Evolutionary conservation across 2,888 invertebrate species (phyloP).

Genomic region (Bembecia ichneumoniformis): DNA sequence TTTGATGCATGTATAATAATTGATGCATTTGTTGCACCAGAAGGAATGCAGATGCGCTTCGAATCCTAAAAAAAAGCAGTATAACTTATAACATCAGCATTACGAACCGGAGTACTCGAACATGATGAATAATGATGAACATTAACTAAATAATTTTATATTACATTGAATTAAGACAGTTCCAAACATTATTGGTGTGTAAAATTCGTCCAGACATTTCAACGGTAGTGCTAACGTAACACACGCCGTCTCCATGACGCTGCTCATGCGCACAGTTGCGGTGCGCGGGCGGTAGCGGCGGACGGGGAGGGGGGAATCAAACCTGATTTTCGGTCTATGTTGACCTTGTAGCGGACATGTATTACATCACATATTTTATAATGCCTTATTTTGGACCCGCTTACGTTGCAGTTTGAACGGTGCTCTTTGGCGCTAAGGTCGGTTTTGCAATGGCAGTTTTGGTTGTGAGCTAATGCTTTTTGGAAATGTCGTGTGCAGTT

Average conservation of each 20-base stretch:
- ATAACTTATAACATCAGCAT: no score
- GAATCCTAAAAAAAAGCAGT: no score
- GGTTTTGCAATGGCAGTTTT: slow-evolving; percentile 8
- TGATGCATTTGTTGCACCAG: no score
- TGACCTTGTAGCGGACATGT: slow-evolving; percentile 64
- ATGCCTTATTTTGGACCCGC: slow-evolving; percentile 39
- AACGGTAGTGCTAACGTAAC: slow-evolving; percentile 11
- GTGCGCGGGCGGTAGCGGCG: slow-evolving; percentile 15
- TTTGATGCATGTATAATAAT: no score
- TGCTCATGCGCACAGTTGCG: slow-evolving; percentile 30
- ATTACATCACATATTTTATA: slow-evolving; percentile 62
- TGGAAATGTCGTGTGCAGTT: slow-evolving; percentile 7
- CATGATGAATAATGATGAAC: no score
- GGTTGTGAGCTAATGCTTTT: slow-evolving; percentile 17
- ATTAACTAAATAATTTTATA: no score
- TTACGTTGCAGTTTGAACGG: slow-evolving; percentile 8
- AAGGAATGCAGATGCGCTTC: no score
- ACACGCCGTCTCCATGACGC: slow-evolving; percentile 39
- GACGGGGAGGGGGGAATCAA: slow-evolving; percentile 28
- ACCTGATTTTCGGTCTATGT: slow-evolving; percentile 70
- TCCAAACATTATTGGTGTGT: no score
- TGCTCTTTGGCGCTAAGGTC: slow-evolving; percentile 5
- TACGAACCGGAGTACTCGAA: no score
- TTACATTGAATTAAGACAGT: no score
- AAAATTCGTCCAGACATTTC: no score